Conservation (phyloP, 2,113 vertebrate genomes). For the Gila orcuttii region DNA sequence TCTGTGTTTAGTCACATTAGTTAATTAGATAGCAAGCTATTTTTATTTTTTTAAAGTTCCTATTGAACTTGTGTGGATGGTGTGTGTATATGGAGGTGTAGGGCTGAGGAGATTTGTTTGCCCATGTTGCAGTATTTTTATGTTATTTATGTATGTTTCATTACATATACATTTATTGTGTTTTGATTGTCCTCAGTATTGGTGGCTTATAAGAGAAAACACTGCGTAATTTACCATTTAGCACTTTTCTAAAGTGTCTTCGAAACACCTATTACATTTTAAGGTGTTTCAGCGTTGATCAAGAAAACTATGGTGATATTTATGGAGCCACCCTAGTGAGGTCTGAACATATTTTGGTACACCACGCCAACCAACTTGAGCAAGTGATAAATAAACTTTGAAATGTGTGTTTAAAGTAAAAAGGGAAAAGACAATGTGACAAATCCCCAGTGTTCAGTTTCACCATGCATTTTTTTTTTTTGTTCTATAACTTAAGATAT, state of each 20-base stretch:
- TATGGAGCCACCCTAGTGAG: too few relatives aligned
- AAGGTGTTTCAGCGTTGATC: too few relatives aligned
- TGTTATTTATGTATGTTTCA: not conserved
- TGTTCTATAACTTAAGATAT: not conserved
- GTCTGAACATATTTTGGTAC: not conserved
- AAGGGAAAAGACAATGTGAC: too few relatives aligned
- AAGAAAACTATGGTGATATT: not conserved
- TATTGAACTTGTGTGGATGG: not conserved
- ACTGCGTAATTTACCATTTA: not conserved
- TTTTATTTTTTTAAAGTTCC: not conserved
- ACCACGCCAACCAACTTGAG: not conserved
- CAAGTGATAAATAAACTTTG: not conserved
- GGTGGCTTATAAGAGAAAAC: not conserved
- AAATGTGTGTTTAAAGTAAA: not conserved
- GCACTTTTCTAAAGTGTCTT: not conserved
- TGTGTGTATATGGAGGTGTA: not conserved
- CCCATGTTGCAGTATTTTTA: not conserved
- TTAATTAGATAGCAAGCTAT: conserved; percentile 26
- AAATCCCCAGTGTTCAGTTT: not conserved
- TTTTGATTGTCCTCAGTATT: not conserved
- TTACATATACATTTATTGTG: not conserved
- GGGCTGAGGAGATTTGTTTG: not conserved
- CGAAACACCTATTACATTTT: not conserved
- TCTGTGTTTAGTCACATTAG: conserved; percentile 30
- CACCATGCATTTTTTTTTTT: not conserved